A percentile compares a stretch with the other conserved stretches of the same genome.
Conservation (phyloP, 2,113 vertebrate species). For the Oreocharis arfaki region DNA sequence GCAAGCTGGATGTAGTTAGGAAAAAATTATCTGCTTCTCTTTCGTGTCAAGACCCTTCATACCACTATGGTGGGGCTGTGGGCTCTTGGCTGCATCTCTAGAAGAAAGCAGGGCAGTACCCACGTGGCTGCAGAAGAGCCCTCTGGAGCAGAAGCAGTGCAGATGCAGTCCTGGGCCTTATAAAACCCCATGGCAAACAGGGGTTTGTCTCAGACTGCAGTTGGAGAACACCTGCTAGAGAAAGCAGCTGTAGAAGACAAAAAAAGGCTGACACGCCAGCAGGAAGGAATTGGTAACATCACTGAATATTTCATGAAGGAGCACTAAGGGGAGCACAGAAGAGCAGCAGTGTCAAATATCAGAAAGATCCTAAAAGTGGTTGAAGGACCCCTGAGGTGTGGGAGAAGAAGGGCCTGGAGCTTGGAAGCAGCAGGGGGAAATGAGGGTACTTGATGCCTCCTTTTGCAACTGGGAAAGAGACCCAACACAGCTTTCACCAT, state of each 20-base stretch:
- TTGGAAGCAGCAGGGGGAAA: not conserved
- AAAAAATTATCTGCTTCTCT: not conserved
- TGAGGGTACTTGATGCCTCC: not conserved
- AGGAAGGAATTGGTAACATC: not conserved
- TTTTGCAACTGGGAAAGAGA: not conserved
- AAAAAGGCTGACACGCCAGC: not conserved
- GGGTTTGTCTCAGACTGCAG: not conserved
- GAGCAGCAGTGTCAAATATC: not conserved
- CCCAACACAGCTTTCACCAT: accelerated
- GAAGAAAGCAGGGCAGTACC: not conserved
- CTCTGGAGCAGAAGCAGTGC: not conserved
- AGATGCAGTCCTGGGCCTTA: not conserved
- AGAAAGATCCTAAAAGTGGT: not conserved
- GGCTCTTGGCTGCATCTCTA: not conserved
- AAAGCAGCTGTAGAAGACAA: not conserved
- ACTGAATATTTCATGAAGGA: not conserved
- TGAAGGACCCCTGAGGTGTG: not conserved
- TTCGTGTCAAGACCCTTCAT: not conserved
- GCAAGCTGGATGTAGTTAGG: not conserved
- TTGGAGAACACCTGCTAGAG: not conserved
- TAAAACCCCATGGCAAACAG: not conserved
- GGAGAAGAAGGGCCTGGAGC: not conserved
- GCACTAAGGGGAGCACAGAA: not conserved
- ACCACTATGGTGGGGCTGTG: not conserved
- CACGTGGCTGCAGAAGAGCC: not conserved